Conservation (phyloP, 2,797 vertebrate genomes). For the Amblyraja radiata region DNA sequence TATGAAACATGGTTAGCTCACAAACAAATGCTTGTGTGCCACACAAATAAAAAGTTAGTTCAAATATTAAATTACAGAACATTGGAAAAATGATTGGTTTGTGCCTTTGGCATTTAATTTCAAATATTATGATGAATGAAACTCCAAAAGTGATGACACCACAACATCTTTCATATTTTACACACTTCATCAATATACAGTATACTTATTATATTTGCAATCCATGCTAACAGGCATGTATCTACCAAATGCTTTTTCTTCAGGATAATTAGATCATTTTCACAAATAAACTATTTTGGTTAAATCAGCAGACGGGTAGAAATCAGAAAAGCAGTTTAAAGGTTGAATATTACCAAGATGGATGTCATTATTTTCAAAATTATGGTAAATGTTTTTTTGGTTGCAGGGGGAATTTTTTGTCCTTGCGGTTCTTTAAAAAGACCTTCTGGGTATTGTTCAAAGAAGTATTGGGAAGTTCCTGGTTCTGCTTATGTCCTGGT, state of each 20-base stretch:
- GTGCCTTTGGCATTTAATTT: conserved; percentile 3
- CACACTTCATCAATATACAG: background rate
- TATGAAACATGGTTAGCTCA: conserved; percentile 64
- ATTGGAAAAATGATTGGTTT: conserved; percentile 11
- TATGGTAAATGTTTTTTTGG: conserved; percentile 4
- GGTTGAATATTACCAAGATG: conserved; percentile 18
- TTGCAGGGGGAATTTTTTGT: background rate
- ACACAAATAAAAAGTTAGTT: conserved; percentile 3
- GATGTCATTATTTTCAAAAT: conserved; percentile 13
- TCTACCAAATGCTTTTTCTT: background rate
- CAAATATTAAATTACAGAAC: conserved; percentile 17
- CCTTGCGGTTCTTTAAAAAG: background rate
- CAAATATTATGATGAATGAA: conserved; percentile 20
- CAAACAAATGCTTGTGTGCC: conserved; percentile 44
- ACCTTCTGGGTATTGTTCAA: background rate
- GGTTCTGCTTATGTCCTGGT: background rate
- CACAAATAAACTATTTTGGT: conserved; percentile 2
- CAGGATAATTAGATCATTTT: conserved; percentile 14
- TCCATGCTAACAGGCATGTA: background rate
- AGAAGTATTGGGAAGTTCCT: background rate
- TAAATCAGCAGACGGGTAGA: background rate
- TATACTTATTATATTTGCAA: background rate
- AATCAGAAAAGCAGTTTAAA: conserved; percentile 25
- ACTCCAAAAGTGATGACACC: conserved; percentile 4
- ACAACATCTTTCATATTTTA: conserved; percentile 27